A percentile compares a stretch with the other conserved stretches of the same genome.
These are phyloP conservation scores for Triplophysa bombifrons DNA, from an alignment of 2,797 vertebrate species.

Conservation along the genomic window DNA sequence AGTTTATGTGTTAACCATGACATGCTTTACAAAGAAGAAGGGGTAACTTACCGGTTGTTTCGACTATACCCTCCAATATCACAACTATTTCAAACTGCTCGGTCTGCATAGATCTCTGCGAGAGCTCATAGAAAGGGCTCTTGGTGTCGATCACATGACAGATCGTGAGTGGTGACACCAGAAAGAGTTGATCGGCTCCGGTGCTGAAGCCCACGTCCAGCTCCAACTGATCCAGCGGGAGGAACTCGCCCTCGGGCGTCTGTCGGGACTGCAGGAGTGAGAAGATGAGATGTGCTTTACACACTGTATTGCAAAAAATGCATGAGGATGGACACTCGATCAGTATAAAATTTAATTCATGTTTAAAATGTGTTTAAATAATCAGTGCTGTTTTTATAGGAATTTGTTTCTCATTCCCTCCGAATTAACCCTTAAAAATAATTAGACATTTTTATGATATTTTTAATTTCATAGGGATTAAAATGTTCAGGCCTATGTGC, in stretches of 20 bases:
- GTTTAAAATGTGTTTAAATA: slow-evolving; percentile 1
- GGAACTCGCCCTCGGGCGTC: slow-evolving; percentile 98
- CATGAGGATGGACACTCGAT: slow-evolving; percentile 39
- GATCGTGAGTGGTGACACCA: slow-evolving; percentile 98
- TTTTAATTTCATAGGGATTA: too few relatives aligned
- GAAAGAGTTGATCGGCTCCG: slow-evolving; percentile 97
- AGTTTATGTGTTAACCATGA: neutral
- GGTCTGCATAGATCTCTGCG: slow-evolving; percentile 95
- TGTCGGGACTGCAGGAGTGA: slow-evolving; percentile 86
- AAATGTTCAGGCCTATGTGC: too few relatives aligned
- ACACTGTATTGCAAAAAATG: slow-evolving; percentile 48
- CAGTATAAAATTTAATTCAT: slow-evolving; percentile 2
- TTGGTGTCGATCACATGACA: slow-evolving; percentile 98
- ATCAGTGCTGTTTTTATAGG: too few relatives aligned
- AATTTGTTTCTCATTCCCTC: too few relatives aligned
- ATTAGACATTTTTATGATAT: too few relatives aligned
- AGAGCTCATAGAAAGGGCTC: slow-evolving; percentile 98
- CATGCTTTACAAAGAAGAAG: neutral
- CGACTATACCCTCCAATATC: slow-evolving; percentile 98
- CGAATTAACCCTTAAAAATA: neutral
- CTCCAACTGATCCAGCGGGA: slow-evolving; percentile 98
- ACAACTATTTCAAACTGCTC: slow-evolving; percentile 99
- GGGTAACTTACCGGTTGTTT: slow-evolving; percentile 92
- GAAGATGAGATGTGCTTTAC: neutral
- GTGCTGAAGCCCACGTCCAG: slow-evolving; percentile 99